Evolutionary conservation across 2,797 vertebrate genomes (phyloP), one percentile per base, ranked within the genome.

Genomic region (Bovichtus diacanthus): DNA sequence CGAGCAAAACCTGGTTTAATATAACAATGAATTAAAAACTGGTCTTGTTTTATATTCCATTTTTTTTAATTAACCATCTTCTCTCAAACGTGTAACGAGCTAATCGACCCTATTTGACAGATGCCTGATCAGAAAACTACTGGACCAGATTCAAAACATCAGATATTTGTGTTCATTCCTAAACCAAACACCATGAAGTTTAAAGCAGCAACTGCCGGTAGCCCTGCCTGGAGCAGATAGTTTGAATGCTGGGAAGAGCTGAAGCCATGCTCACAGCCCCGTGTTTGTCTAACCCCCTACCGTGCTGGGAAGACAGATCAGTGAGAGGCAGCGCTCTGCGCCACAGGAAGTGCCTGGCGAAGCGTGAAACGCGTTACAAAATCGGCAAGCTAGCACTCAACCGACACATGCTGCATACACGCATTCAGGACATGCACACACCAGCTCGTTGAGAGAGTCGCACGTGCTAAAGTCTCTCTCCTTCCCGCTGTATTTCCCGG

Each of bases 331-430:
- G 78, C n/a, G 15, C 49, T 82, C 64, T 73, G 73, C 10, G 27
- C 81, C 69, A 69, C 85, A 88, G 91, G 75, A 88, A 86, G 87
- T 6, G 61, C 71, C 81, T 38, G 61, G 51, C 44, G 21, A 82
- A 82, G 88, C 80, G 66, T 90, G 84, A 90, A 92, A 90, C 46
- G 0, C 2, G 39, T 78, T 87, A 74, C 68, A 87, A 90, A 88
- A 88, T 90, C 82, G 87, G 84, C 86, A 76, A 85, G 86, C 80
- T 76, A 76, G 87, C 85, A 84, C 82, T 91, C 70, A 67, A n/a
- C 73, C 5, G 46, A 87, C 76, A 74, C 85, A 88, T 73, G 71
- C 74, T 74, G 69, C 78, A 67, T 41, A 56, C 54, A 76, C 77
- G 53, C 75, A 78, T 63, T 74, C 38, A 65, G 76, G 36, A 64